Percentiles rank a stretch among this genome's conserved stretches.
phyloP scores from a whole-genome alignment of 2,888 invertebrate genomes.

The Philhelius pedissequus region DNA sequence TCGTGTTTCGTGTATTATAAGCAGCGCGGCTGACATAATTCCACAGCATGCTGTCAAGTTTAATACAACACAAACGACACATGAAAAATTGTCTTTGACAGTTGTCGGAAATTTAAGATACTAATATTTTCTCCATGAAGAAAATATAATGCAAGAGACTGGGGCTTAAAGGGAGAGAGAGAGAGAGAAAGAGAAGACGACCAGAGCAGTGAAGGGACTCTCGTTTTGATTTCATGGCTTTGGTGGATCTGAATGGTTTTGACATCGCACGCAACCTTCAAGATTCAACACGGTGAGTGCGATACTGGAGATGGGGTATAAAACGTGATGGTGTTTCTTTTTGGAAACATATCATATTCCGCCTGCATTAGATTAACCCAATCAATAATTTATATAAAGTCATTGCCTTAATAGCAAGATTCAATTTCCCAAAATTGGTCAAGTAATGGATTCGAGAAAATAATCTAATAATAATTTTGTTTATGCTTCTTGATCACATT shows the following conservation, averaged over 20 bases:
- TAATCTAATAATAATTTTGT: no score
- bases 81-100: conserved; percentile 66
- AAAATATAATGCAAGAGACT: not conserved
- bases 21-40: conserved; percentile 43
- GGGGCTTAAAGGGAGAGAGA: no score
- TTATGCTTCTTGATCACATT: no score
- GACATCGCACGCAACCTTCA: conserved; percentile 45
- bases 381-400: conserved; percentile 28
- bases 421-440: no score
- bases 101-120: conserved; percentile 62
- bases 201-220: not conserved
- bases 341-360: not conserved
- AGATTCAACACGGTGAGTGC: not conserved
- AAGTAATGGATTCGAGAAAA: no score
- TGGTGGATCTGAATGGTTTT: conserved; percentile 29
- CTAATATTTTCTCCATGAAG: conserved; percentile 19
- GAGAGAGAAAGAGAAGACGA: no score
- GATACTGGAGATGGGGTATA: conserved; percentile 2
- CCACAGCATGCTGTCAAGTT: conserved; percentile 59
- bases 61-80: conserved; percentile 53
- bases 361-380: conserved; percentile 27
- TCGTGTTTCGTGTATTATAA: not conserved
- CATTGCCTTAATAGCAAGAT: not conserved
- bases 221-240: conserved; percentile 2
- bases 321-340: conserved; percentile 24